Conservation (phyloP, 37 sponge, comb jelly and placozoan genomes). For the Geodia barretti region DNA sequence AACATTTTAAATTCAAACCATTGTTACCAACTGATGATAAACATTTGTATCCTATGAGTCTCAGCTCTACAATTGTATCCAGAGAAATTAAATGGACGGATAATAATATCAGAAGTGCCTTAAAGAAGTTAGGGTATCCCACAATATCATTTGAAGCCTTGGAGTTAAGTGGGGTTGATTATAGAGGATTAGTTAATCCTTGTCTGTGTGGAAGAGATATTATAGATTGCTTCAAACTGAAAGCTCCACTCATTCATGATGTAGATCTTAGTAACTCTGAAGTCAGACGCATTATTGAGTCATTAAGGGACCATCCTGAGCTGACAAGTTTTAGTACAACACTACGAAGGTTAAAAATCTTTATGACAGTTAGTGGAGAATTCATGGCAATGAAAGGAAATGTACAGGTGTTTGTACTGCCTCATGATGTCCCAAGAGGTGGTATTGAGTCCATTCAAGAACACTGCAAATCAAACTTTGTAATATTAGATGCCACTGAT, state of each 20-base stretch:
- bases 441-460: background rate
- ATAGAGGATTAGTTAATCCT: background rate
- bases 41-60: slow-evolving; percentile 16
- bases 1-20: slow-evolving; percentile 11
- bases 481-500: background rate
- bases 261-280: slow-evolving; percentile 8
- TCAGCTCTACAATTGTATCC: slow-evolving; percentile 8
- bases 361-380: slow-evolving; percentile 17
- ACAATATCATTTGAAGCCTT: background rate
- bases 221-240: slow-evolving; percentile 15
- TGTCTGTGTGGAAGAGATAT: slow-evolving; percentile 3
- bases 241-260: slow-evolving; percentile 5
- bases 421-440: background rate
- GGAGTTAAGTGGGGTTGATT: background rate
- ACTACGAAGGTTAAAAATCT: slow-evolving; percentile 1
- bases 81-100: background rate
- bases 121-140: slow-evolving; percentile 40
- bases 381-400: slow-evolving; percentile 1
- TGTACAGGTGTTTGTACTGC: background rate
- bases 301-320: background rate
- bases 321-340: too few species aligned
- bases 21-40: slow-evolving; percentile 36
- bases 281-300: slow-evolving; percentile 1
- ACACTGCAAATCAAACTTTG: background rate
- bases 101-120: background rate